These are phyloP conservation scores for Alethe diademata DNA, from an alignment of 2,113 vertebrate species.

Conservation along the genomic window DNA sequence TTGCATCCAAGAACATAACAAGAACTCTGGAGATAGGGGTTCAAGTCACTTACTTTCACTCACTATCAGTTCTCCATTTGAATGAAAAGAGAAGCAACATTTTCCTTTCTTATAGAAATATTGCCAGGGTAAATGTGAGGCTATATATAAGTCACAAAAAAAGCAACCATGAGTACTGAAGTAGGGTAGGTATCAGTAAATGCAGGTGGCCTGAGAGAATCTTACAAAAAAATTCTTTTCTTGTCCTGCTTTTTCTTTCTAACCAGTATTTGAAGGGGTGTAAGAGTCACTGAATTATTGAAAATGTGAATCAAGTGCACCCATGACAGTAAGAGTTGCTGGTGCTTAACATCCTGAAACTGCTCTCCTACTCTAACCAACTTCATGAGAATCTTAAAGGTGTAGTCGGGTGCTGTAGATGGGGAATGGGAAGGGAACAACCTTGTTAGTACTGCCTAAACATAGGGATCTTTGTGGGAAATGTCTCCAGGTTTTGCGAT, in stretches of 20 bases:
- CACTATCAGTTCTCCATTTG: neutral
- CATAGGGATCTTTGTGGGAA: neutral
- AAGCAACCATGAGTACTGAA: fast-evolving
- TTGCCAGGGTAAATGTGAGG: neutral
- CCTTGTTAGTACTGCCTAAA: neutral
- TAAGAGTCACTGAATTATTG: neutral
- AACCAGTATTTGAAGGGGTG: neutral
- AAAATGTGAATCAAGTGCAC: neutral
- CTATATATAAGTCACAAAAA: neutral
- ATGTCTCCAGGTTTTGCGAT: neutral
- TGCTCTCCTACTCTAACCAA: neutral
- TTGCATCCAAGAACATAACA: neutral
- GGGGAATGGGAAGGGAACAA: neutral
- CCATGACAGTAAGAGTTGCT: neutral
- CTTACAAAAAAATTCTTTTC: neutral
- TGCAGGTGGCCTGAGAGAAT: neutral
- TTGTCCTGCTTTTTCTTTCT: neutral
- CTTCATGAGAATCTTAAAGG: neutral
- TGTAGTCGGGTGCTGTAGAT: neutral
- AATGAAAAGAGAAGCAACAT: neutral
- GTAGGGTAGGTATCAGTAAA: neutral
- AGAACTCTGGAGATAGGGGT: slow-evolving; percentile 9
- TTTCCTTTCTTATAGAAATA: neutral
- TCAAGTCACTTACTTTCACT: neutral
- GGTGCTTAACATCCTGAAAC: neutral